Conservation (phyloP, 2,797 vertebrate genomes). For the Taeniopygia guttata region DNA sequence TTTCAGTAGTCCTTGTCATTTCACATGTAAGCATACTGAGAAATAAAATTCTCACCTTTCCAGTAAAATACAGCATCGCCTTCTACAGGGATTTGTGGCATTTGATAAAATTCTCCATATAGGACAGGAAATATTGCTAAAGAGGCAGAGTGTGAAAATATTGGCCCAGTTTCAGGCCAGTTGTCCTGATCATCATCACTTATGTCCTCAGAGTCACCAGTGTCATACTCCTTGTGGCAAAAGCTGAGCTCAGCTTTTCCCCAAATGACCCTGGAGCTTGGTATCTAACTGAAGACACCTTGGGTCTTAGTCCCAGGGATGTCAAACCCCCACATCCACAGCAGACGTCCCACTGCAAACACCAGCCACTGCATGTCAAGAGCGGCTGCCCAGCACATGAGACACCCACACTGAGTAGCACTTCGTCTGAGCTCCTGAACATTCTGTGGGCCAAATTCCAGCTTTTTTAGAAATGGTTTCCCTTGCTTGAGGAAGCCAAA, state of each 20-base stretch:
- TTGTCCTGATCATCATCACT: not conserved
- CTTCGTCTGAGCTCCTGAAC: not conserved
- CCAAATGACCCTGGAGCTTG: not conserved
- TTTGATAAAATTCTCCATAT: not conserved
- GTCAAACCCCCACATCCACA: not conserved
- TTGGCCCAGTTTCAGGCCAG: not conserved
- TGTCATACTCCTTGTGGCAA: not conserved
- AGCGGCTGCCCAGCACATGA: not conserved
- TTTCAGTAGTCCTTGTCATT: not conserved
- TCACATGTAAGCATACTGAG: not conserved
- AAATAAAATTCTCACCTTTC: not conserved
- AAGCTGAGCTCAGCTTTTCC: not conserved
- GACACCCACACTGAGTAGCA: not conserved
- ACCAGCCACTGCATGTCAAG: fast-evolving
- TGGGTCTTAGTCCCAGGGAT: not conserved
- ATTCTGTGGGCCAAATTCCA: not conserved
- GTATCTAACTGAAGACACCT: not conserved
- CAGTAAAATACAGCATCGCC: not conserved
- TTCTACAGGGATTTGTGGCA: not conserved
- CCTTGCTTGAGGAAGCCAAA: not conserved
- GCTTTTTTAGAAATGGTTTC: not conserved
- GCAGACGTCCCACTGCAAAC: not conserved
- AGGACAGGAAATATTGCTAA: conserved; percentile 5
- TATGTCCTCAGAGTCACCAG: not conserved
- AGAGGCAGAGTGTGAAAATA: not conserved